phyloP scores from a whole-genome alignment of 92 coral and sea anemone species.

The Phenganax subtilis region DNA sequence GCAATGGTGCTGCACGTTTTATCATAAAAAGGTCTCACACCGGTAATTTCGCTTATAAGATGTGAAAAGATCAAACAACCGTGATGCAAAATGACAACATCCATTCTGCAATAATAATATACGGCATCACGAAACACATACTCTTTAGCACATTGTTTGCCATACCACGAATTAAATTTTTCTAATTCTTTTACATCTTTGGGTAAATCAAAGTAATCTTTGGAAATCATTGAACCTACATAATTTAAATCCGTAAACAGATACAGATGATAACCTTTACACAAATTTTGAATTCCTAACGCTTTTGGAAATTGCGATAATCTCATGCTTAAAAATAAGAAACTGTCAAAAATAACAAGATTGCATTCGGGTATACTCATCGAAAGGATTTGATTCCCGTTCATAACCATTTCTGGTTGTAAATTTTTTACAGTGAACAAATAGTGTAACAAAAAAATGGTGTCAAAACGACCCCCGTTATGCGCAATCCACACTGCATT shows the following conservation, averaged over 20 bases:
- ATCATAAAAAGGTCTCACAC: constrained; percentile 21
- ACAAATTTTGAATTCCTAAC: constrained; percentile 10
- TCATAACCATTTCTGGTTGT: no score
- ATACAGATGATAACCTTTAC: constrained; percentile 16
- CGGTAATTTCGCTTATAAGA: constrained; percentile 5
- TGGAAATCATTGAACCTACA: no score
- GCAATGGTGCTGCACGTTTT: constrained; percentile 25
- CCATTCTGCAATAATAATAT: no score
- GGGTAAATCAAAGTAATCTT: background rate
- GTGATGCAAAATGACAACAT: background rate
- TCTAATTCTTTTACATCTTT: background rate
- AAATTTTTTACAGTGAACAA: no score
- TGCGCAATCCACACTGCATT: no score
- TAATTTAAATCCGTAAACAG: constrained; percentile 4
- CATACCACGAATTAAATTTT: background rate
- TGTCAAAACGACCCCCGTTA: no score
- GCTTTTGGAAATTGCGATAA: constrained; percentile 9
- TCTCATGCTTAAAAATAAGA: background rate
- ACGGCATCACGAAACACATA: background rate
- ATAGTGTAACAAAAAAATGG: no score
- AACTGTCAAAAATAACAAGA: background rate
- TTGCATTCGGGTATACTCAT: background rate
- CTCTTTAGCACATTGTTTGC: background rate
- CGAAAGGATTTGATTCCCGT: constrained; percentile 3
- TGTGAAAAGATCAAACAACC: constrained; percentile 14